These are phyloP conservation scores for Ptychadena robeensis DNA, from an alignment of 2,797 vertebrate genomes.

Conservation along the genomic window DNA sequence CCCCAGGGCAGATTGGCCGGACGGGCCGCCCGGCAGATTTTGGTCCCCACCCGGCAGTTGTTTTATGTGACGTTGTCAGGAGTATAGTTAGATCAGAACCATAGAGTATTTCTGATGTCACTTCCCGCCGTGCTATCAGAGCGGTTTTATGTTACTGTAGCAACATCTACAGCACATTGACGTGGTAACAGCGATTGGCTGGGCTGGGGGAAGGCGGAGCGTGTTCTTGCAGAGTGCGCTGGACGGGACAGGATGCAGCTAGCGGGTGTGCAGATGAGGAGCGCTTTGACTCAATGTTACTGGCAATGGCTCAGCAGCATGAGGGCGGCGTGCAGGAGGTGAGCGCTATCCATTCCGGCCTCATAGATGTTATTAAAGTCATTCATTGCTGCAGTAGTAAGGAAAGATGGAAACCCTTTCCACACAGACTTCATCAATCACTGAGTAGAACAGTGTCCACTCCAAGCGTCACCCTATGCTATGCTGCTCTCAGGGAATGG, in stretches of 20 bases:
- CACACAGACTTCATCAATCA: no score
- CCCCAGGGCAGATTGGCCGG: no score
- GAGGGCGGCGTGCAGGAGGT: slow-evolving; percentile 96
- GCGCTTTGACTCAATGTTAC: slow-evolving; percentile 91
- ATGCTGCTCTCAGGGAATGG: no score
- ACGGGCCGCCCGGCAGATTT: no score
- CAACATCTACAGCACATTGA: slow-evolving; percentile 14
- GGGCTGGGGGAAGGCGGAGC: slow-evolving; percentile 57
- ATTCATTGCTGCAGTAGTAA: not conserved
- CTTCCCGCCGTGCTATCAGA: not conserved
- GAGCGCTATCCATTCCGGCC: slow-evolving; percentile 59
- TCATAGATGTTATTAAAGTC: not conserved
- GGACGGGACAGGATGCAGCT: slow-evolving; percentile 70
- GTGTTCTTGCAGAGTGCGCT: not conserved
- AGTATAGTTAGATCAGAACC: no score
- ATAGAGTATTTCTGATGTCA: not conserved
- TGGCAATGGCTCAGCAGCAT: slow-evolving; percentile 96
- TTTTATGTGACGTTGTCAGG: no score
- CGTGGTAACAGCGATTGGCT: slow-evolving; percentile 45
- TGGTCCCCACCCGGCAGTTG: no score
- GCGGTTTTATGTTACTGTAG: slow-evolving; percentile 24
- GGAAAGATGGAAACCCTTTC: no score
- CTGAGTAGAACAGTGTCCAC: no score
- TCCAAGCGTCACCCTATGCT: no score
- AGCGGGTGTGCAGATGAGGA: slow-evolving; percentile 81